These are phyloP conservation scores for Bicyclus anynana DNA, from an alignment of 1,140 invertebrate species.

Conservation along the genomic window DNA sequence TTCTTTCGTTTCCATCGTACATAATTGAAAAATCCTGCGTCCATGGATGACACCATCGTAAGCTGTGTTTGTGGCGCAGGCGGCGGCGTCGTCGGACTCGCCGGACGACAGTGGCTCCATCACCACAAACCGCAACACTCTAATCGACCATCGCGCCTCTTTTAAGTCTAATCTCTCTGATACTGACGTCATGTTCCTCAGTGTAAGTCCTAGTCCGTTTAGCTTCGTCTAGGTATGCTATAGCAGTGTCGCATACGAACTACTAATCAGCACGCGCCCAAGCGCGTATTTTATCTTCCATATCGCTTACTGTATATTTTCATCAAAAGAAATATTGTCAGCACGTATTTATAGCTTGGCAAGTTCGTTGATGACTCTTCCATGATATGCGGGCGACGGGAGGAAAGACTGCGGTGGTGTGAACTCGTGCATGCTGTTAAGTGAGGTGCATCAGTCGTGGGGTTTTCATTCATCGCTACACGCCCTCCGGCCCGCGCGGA, in stretches of 20 bases:
- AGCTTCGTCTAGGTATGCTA: conserved; percentile 17
- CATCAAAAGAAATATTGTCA: too few relatives aligned
- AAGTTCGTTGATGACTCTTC: too few relatives aligned
- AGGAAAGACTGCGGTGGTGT: too few relatives aligned
- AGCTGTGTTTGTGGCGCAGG: conserved; percentile 70
- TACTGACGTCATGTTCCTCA: conserved; percentile 92
- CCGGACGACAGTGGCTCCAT: conserved; percentile 86
- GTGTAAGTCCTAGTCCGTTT: conserved; percentile 81
- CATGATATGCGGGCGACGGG: too few relatives aligned
- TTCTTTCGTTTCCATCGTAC: too few relatives aligned
- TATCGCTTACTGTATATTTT: too few relatives aligned
- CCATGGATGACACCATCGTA: conserved; percentile 7
- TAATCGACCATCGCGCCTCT: conserved; percentile 77
- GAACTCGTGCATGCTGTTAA: too few relatives aligned
- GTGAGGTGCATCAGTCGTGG: too few relatives aligned
- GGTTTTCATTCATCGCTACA: too few relatives aligned
- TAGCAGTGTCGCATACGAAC: neutral
- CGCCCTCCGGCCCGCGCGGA: too few relatives aligned
- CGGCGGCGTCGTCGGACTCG: conserved; percentile 81
- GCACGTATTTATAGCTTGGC: too few relatives aligned
- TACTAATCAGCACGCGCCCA: neutral
- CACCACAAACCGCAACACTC: conserved; percentile 86
- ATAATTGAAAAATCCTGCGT: neutral
- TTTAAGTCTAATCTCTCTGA: conserved; percentile 93
- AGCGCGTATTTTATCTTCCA: too few relatives aligned